phyloP scores from a whole-genome alignment of 2,797 vertebrate genomes.

The Iguana delicatissima region DNA sequence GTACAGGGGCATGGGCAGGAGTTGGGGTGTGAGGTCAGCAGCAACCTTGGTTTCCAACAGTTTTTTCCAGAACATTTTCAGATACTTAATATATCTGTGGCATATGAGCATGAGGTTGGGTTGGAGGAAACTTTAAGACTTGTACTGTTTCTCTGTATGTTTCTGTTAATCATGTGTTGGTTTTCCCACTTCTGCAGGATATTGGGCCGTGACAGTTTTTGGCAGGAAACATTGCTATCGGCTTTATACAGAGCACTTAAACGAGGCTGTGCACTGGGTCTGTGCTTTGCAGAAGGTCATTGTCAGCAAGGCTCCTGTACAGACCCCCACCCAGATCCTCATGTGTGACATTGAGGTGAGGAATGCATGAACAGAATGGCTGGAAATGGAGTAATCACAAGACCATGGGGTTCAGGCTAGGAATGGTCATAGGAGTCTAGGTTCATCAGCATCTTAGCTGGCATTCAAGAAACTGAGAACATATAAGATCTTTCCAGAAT shows the following conservation, averaged over 20 bases:
- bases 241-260: constrained; percentile 92
- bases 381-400: neutral
- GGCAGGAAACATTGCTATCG: constrained; percentile 93
- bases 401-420: no score
- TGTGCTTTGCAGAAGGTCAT: constrained; percentile 94
- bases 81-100: neutral
- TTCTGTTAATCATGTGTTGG: neutral
- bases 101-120: neutral
- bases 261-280: constrained; percentile 94
- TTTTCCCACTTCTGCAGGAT: constrained; percentile 79
- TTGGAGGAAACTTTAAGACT: neutral
- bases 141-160: neutral
- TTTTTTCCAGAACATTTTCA: neutral
- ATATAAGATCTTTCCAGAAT: neutral
- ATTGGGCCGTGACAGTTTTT: constrained; percentile 94
- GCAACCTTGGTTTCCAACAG: neutral
- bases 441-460: neutral
- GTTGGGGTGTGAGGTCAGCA: neutral
- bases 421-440: neutral
- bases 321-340: constrained; percentile 95
- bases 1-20: no score
- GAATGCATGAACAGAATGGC: rapidly evolving
- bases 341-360: constrained; percentile 94
- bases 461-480: neutral
- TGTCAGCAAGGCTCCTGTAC: constrained; percentile 90